Evolutionary conservation across 2,797 vertebrate species (phyloP), one percentile per base, ranked within the genome.

Genomic region (Tarsius wallacei): DNA sequence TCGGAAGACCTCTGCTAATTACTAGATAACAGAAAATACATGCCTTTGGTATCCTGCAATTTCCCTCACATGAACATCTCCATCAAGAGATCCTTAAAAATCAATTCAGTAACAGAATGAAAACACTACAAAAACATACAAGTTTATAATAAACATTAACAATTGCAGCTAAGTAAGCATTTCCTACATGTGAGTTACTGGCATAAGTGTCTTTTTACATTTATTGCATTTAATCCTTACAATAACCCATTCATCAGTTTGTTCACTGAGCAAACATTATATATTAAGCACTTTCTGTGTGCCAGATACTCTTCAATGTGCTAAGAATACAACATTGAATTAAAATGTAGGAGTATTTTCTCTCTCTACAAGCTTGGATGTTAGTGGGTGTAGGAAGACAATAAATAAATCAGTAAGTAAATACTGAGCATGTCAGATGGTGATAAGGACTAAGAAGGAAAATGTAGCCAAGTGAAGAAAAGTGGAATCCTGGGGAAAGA

Each of bases 201-300:
- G 92, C 64, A 71, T 94, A n/a, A 94, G 71, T 74, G 70, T 6
- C 42, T 78, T 93, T 91, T 51, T 64, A n/a, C 84, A 86, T 74
- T 78, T 89, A 83, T 95, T 93, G 86, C 61, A 64, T 82, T 71
- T 94, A 93, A 84, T 93, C 64, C 33, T 97, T 94, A 70, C 31
- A 86, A 64, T 14, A 76, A 82, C 15, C 55, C 68, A 77, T 64
- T 57, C 36, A 89, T 66, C 94, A 96, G 96, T 91, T 78, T 90
- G 95, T 81, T 96, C 93, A 53, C 36, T 55, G 51, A 91, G 71
- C 64, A 97, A 97, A 95, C 71, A 94, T 77, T 82, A n/a, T n/a
- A n/a, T 90, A 87, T 83, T 70, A 93, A 91, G 71, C 51, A 55
- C 19, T 57, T 84, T 51, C 31, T 42, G 17, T 82, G 84, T 73